Conservation (phyloP, 2,797 vertebrate species). For the Helicolenus hilgendorfi region DNA sequence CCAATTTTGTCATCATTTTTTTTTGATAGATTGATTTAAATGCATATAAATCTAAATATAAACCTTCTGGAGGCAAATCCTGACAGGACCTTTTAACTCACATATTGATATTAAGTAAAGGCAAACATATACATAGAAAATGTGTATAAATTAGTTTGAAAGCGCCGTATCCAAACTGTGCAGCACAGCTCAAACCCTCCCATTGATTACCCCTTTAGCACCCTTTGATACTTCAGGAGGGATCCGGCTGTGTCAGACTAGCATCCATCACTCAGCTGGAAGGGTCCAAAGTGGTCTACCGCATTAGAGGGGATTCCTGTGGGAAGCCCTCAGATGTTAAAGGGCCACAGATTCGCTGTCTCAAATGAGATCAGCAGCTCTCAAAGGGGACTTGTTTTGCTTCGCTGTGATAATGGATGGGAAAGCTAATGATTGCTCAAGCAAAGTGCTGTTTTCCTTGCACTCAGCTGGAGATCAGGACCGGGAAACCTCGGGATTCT, state of each 20-base stretch:
- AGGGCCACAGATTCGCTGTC: conserved; percentile 42
- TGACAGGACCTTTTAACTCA: not conserved
- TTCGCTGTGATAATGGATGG: conserved; percentile 50
- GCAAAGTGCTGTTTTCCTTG: conserved; percentile 32
- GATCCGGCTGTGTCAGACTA: conserved; percentile 43
- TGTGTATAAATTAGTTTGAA: not conserved
- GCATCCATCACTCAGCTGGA: conserved; percentile 74
- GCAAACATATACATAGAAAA: not conserved
- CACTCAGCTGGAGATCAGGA: not conserved
- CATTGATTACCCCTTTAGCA: conserved; percentile 37
- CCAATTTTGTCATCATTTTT: too few species aligned
- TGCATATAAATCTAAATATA: not conserved
- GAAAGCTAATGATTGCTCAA: conserved; percentile 30
- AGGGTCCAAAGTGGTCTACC: conserved; percentile 48
- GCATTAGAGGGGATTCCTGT: conserved; percentile 69
- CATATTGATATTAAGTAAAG: not conserved
- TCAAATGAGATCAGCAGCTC: conserved; percentile 67
- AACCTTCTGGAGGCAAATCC: not conserved
- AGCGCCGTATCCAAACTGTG: not conserved
- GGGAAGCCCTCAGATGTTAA: conserved; percentile 71
- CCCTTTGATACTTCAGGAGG: conserved; percentile 5
- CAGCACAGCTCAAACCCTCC: conserved; percentile 16
- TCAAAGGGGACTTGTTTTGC: conserved; percentile 59
- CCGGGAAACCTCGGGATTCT: not conserved
- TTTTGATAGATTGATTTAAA: too few species aligned